Conservation (phyloP, 2,113 vertebrate species). For the Mionectes macconnelli region DNA sequence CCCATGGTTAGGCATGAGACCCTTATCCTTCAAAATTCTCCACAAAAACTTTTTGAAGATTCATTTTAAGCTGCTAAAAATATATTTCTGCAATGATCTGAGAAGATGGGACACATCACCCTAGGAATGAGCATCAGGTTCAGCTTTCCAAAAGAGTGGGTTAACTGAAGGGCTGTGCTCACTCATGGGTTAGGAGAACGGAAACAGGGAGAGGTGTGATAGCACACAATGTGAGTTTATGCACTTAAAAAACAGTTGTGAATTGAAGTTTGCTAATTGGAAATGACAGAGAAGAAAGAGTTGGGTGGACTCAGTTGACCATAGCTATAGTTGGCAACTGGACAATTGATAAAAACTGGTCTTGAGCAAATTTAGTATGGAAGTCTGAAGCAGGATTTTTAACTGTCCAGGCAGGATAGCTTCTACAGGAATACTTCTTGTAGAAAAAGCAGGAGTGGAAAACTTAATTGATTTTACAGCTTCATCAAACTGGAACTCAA, state of each 20-base stretch:
- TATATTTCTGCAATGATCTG: not conserved
- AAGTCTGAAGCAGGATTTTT: not conserved
- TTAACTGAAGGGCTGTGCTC: not conserved
- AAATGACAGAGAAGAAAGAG: not conserved
- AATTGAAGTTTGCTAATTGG: not conserved
- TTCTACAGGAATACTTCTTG: no score
- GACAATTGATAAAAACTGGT: not conserved
- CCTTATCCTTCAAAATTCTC: not conserved
- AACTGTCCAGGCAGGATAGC: not conserved
- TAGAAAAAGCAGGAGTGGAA: not conserved
- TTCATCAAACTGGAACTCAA: conserved; percentile 35
- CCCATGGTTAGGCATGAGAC: not conserved
- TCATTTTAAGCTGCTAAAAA: not conserved
- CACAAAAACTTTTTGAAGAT: not conserved
- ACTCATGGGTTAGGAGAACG: not conserved
- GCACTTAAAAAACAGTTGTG: not conserved
- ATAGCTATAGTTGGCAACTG: not conserved
- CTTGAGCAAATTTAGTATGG: not conserved
- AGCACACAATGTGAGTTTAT: not conserved
- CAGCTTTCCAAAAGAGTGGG: not conserved
- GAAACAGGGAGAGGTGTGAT: not conserved
- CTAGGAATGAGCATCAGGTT: not conserved
- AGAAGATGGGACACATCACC: not conserved
- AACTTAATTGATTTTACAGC: conserved; percentile 22
- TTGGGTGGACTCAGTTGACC: not conserved